A percentile compares a stretch with the other conserved stretches of the same genome.
Evolutionary conservation across 1,140 invertebrate species (phyloP).

Genomic region (Papilio machaon): DNA sequence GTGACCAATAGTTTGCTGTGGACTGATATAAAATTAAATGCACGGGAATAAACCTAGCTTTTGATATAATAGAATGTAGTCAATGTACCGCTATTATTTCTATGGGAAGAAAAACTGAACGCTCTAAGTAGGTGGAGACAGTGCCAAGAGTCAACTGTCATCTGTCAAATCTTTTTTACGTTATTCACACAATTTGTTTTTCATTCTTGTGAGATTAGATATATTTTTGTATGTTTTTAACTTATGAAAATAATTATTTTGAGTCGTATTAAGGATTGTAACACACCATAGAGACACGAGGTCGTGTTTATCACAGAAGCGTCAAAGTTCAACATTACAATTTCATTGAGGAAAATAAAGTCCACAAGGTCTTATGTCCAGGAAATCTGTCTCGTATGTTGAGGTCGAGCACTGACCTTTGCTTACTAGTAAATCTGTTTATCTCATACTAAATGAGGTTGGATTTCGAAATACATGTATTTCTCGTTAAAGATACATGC

Average conservation of each 20-base stretch:
- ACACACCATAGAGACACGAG: neutral
- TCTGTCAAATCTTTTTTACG: too few species aligned
- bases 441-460: neutral
- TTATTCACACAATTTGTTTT: too few species aligned
- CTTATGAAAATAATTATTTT: neutral
- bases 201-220: too few species aligned
- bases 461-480: neutral
- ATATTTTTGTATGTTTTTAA: too few species aligned
- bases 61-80: too few species aligned
- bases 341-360: conserved; percentile 15
- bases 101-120: too few species aligned
- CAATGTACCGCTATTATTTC: too few species aligned
- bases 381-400: neutral
- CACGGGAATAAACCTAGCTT: neutral
- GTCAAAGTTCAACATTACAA: conserved; percentile 14
- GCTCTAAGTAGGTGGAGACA: too few species aligned
- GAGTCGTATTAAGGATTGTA: neutral
- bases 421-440: neutral
- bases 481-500: neutral
- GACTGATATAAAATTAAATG: neutral
- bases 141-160: too few species aligned
- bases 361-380: conserved; percentile 3
- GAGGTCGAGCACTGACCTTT: neutral
- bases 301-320: neutral
- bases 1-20: neutral